Percentiles rank a stretch among this genome's conserved stretches.
Conservation (phyloP, 2,888 invertebrate genomes). For the Plemyria rubiginata region DNA sequence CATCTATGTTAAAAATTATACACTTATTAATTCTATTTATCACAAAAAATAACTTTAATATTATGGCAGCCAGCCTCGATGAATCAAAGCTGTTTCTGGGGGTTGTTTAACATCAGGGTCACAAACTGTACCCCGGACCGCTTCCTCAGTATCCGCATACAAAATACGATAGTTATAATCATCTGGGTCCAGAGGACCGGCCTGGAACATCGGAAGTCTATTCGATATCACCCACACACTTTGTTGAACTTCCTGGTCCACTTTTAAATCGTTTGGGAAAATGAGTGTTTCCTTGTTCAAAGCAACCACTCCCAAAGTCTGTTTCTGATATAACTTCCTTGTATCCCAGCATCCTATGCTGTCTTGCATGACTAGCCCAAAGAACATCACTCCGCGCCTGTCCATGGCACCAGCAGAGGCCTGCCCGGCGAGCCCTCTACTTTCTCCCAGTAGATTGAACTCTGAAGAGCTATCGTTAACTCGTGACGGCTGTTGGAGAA, state of each 20-base stretch:
- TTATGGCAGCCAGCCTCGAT: slow-evolving; percentile 53
- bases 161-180: slow-evolving; percentile 91
- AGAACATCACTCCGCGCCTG: slow-evolving; percentile 90
- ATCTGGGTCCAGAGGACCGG: slow-evolving; percentile 84
- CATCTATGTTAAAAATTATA: not conserved
- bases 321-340: slow-evolving; percentile 87
- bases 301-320: slow-evolving; percentile 87
- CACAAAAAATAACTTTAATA: slow-evolving; percentile 23
- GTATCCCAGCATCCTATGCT: slow-evolving; percentile 93
- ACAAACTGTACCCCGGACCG: slow-evolving; percentile 88
- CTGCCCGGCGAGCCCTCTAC: slow-evolving; percentile 87
- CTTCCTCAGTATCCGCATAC: slow-evolving; percentile 86
- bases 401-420: slow-evolving; percentile 91
- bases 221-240: slow-evolving; percentile 92
- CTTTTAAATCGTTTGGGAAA: slow-evolving; percentile 92
- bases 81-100: slow-evolving; percentile 25
- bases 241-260: slow-evolving; percentile 88
- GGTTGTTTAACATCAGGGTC: slow-evolving; percentile 79
- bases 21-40: slow-evolving; percentile 4
- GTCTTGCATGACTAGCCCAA: slow-evolving; percentile 90
- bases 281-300: slow-evolving; percentile 86
- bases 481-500: slow-evolving; percentile 85
- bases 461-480: slow-evolving; percentile 64
- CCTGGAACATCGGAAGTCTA: slow-evolving; percentile 89
- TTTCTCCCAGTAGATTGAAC: slow-evolving; percentile 71